phyloP scores from a whole-genome alignment of 2,113 vertebrate genomes.

The Poecile atricapillus region DNA sequence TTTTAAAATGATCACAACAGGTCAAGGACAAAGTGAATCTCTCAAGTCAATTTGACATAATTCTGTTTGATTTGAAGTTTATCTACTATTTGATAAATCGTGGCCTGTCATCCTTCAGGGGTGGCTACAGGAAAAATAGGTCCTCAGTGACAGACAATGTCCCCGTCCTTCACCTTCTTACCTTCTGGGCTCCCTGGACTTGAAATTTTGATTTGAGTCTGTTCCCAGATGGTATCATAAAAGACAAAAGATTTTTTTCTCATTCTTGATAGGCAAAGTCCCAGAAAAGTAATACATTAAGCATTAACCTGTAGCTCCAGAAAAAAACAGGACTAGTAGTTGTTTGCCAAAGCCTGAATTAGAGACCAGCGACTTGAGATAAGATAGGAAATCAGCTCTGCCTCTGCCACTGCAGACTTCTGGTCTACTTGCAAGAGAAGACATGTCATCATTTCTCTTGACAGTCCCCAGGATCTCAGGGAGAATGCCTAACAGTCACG shows the following conservation, averaged over 20 bases:
- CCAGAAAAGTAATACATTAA: slow-evolving; percentile 40
- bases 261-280: background rate
- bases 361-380: slow-evolving; percentile 75
- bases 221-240: background rate
- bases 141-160: background rate
- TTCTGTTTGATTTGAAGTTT: background rate
- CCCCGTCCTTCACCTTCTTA: background rate
- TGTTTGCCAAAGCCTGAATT: slow-evolving; percentile 73
- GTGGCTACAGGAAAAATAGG: background rate
- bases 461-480: slow-evolving; percentile 75
- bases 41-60: background rate
- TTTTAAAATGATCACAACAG: background rate
- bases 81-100: background rate
- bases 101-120: background rate
- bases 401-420: slow-evolving; percentile 75
- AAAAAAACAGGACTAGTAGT: slow-evolving; percentile 42
- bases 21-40: background rate
- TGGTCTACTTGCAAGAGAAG: slow-evolving; percentile 76
- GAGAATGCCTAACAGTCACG: slow-evolving; percentile 26
- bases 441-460: slow-evolving; percentile 75
- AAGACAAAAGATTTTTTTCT: background rate
- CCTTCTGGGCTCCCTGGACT: background rate
- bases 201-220: background rate
- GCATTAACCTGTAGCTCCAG: slow-evolving; percentile 24
- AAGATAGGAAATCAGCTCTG: slow-evolving; percentile 74